Evolutionary conservation across 2,113 vertebrate species (phyloP).

Genomic region (Agelaius phoeniceus): DNA sequence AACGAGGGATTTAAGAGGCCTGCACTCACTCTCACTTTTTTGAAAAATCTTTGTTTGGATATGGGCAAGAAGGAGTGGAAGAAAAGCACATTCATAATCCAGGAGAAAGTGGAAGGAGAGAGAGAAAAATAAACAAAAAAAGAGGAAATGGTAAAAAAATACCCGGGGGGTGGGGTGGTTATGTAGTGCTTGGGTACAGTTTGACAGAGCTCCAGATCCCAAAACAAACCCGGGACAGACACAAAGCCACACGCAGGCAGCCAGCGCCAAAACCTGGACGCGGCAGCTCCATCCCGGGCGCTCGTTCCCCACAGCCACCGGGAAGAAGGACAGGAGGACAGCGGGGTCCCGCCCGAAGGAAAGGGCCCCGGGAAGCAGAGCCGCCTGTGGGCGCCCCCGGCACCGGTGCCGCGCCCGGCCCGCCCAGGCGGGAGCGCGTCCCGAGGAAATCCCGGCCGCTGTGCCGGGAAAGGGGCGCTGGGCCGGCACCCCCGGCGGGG

Average conservation of each 20-base stretch:
- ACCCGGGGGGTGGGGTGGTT: background rate
- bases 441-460: fast-evolving
- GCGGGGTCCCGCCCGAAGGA: fast-evolving
- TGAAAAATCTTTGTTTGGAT: background rate
- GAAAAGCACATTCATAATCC: background rate
- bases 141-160: background rate
- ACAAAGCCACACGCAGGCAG: background rate
- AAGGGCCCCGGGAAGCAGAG: background rate
- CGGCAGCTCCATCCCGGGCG: background rate
- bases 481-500: background rate
- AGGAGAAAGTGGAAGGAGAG: background rate
- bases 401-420: background rate
- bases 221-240: too few relatives aligned
- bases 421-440: background rate
- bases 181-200: background rate
- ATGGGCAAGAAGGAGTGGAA: background rate
- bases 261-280: background rate
- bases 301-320: background rate
- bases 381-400: background rate
- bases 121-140: background rate
- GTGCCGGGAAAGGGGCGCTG: background rate
- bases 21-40: background rate
- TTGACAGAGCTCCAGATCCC: background rate
- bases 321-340: too few relatives aligned
- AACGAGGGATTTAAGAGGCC: background rate